Base-by-base conservation (phyloP, 2,113 vertebrate species). In the Bettongia penicillata region DNA sequence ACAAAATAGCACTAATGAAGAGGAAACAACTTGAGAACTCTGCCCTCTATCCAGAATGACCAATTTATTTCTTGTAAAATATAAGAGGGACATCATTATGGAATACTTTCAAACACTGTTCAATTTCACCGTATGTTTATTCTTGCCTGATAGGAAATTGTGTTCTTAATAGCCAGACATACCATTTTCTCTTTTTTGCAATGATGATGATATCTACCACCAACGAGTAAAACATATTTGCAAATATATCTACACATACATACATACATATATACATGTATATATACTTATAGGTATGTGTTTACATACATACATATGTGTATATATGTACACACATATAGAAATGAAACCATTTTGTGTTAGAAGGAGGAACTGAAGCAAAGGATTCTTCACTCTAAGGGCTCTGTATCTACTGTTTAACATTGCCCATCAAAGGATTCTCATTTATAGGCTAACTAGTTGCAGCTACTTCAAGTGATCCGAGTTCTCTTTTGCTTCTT, bases 41-140 rank as follows among this genome's bases (percentile, higher is more conserved):
- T 43, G 9, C n/a, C n/a, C 19, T 84, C 68, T 1, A 43, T 47
- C 2, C n/a, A 95, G 84, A 77, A 9, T 2, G 23, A 48, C n/a
- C 89, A 90, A 26, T 84, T 8, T 8, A 9, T 48, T 90, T 14
- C 53, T 95, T 95, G 57, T 89, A 96, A 96, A 93, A 94, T 93
- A 52, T 22, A 91, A 43, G 8, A 61, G 6, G 96, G 5, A 3
- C 24, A 68, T 94, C 93, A 57, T 14, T 77, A 11, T 93, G 55
- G 61, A 43, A 92, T 92, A 92, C 26, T 89, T 97, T 91, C 53
- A 51, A 51, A 51, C 96, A 93, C 91, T 95, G 43, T 90, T 68
- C 47, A 26, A 51, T 49, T 92, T 97, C 48, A 51, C 49, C 24
- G 4, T 91, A 0, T 43, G 96, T 68, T 94, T 94, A 89, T 94